These are phyloP conservation scores for Helobdella robusta DNA, from an alignment of 2,888 invertebrate species.

Conservation along the genomic window DNA sequence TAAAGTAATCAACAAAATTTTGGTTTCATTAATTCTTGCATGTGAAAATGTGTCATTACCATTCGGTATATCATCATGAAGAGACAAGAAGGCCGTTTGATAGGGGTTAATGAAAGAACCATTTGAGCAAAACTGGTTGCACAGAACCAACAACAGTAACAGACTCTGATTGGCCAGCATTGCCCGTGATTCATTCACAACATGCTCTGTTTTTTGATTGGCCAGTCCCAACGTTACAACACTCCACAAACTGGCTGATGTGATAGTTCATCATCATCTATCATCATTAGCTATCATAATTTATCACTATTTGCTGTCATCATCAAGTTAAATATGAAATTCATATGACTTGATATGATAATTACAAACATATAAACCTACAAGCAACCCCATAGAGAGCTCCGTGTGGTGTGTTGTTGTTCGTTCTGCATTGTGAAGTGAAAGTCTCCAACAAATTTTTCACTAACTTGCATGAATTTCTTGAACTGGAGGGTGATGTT, in stretches of 20 bases:
- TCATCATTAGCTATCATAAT: neutral
- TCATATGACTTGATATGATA: neutral
- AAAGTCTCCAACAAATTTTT: slow-evolving; percentile 2
- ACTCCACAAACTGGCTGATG: slow-evolving; percentile 49
- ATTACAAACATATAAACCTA: neutral
- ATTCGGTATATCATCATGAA: slow-evolving; percentile 54
- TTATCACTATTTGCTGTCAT: neutral
- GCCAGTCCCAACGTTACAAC: slow-evolving; percentile 51
- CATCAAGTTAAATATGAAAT: neutral
- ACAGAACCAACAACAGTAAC: slow-evolving; percentile 71
- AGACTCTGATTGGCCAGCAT: slow-evolving; percentile 78
- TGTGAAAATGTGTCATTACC: neutral
- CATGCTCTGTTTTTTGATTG: slow-evolving; percentile 18
- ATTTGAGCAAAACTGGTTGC: slow-evolving; percentile 71
- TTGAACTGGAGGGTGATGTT: slow-evolving; percentile 4
- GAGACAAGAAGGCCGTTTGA: slow-evolving; percentile 67
- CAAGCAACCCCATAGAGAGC: slow-evolving; percentile 12
- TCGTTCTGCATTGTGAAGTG: neutral
- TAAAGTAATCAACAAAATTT: too few species aligned
- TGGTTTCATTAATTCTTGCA: too few species aligned
- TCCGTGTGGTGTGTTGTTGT: neutral
- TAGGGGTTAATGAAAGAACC: slow-evolving; percentile 63
- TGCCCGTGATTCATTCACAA: slow-evolving; percentile 41
- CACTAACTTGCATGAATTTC: slow-evolving; percentile 2
- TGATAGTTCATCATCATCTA: neutral